These are phyloP conservation scores for Crematogaster levior DNA, from an alignment of 2,888 invertebrate species.

Conservation along the genomic window DNA sequence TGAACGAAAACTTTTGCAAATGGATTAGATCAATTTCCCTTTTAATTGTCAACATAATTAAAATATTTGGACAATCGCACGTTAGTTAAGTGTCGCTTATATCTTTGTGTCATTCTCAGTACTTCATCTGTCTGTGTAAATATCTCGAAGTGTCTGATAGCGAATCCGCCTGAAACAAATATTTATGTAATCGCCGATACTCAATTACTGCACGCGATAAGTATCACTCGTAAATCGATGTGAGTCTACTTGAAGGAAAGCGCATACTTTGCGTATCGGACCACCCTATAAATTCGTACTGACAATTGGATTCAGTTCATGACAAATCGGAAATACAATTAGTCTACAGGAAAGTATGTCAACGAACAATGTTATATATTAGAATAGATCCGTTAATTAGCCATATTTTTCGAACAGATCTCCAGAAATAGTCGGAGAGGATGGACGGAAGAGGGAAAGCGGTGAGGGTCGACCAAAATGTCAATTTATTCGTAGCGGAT, in stretches of 20 bases:
- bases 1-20: neutral
- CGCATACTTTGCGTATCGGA: conserved; percentile 12
- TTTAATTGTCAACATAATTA: neutral
- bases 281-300: neutral
- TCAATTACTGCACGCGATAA: neutral
- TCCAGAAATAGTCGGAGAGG: neutral
- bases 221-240: conserved; percentile 4
- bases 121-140: conserved; percentile 19
- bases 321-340: conserved; percentile 9
- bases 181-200: conserved; percentile 32
- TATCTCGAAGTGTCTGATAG: conserved; percentile 3
- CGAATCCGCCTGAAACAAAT: conserved; percentile 12
- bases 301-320: neutral
- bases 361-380: conserved; percentile 7
- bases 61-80: neutral
- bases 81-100: neutral
- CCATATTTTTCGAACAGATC: conserved; percentile 50
- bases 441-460: neutral
- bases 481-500: conserved; percentile 56
- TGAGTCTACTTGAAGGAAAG: neutral
- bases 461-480: conserved; percentile 35
- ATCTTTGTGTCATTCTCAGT: conserved; percentile 17
- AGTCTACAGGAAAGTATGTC: conserved; percentile 1
- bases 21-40: neutral
- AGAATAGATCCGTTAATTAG: conserved; percentile 44